Conservation (phyloP, 1,140 invertebrate species). For the Psilanteris sp. region DNA sequence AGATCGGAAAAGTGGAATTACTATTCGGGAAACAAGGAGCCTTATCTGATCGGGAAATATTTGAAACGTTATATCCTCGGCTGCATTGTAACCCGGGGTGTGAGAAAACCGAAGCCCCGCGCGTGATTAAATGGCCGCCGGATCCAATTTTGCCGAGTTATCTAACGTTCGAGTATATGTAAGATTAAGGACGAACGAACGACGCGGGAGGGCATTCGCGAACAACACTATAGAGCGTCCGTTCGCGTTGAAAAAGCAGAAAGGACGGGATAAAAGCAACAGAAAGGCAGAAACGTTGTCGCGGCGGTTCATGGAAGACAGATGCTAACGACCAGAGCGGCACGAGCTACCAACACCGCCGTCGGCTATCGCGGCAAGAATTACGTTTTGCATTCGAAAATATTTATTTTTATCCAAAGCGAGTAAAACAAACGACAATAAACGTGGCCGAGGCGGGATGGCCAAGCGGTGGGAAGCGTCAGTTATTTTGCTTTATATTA, state of each 20-base stretch:
- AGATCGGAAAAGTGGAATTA: too few species aligned
- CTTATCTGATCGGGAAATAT: too few species aligned
- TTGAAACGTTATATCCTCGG: too few species aligned
- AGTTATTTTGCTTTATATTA: too few species aligned
- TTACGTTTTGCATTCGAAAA: constrained; percentile 31
- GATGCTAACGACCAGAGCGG: constrained; percentile 71
- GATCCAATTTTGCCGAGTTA: neutral
- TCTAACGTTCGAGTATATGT: constrained; percentile 41
- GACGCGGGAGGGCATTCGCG: constrained; percentile 40
- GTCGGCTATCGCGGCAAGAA: constrained; percentile 2
- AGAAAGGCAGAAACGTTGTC: constrained; percentile 37
- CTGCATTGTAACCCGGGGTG: too few species aligned
- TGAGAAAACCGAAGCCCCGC: too few species aligned
- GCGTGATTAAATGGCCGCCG: too few species aligned
- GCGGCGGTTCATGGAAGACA: constrained; percentile 67
- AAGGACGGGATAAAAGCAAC: constrained; percentile 35
- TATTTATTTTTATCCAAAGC: neutral
- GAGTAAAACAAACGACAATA: neutral
- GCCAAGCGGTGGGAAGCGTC: too few species aligned
- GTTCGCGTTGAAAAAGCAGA: constrained; percentile 15
- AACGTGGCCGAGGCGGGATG: too few species aligned
- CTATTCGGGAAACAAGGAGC: too few species aligned
- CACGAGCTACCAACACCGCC: constrained; percentile 51
- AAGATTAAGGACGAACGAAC: constrained; percentile 45
- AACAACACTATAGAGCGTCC: constrained; percentile 41